Conservation (phyloP, 2,113 vertebrate species). For the Syngnathoides biaculeatus region DNA sequence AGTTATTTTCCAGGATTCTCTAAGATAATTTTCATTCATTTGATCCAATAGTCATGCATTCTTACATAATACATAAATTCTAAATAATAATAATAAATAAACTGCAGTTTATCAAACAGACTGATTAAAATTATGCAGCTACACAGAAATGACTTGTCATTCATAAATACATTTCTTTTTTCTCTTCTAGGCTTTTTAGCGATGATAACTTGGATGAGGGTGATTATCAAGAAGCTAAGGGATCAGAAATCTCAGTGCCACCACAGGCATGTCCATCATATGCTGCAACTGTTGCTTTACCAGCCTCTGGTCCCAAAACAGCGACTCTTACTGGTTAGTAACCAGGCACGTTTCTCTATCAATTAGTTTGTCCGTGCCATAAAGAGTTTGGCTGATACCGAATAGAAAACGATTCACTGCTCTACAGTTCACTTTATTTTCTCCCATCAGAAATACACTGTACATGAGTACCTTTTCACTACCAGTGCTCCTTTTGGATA, state of each 20-base stretch:
- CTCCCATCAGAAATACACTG: no score
- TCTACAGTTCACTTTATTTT: background rate
- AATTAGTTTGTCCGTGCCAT: background rate
- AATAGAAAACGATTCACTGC: background rate
- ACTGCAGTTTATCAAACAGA: background rate
- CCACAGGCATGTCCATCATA: constrained; percentile 80
- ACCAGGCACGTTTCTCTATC: background rate
- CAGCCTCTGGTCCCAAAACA: constrained; percentile 73
- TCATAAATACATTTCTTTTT: background rate
- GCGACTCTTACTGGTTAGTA: constrained; percentile 84
- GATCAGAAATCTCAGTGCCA: constrained; percentile 68
- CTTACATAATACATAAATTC: no score
- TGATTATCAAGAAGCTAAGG: constrained; percentile 63
- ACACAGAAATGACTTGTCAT: background rate
- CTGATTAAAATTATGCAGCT: background rate
- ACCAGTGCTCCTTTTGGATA: no score
- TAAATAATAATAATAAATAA: background rate
- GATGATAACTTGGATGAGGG: constrained; percentile 52
- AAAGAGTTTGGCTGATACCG: background rate
- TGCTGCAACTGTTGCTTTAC: constrained; percentile 86
- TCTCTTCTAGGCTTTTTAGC: constrained; percentile 74
- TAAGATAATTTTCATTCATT: no score
- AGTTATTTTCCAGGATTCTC: no score
- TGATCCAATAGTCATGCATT: no score
- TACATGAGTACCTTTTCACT: background rate